phyloP scores from a whole-genome alignment of 1,140 invertebrate species.

The Nephotettix cincticeps region DNA sequence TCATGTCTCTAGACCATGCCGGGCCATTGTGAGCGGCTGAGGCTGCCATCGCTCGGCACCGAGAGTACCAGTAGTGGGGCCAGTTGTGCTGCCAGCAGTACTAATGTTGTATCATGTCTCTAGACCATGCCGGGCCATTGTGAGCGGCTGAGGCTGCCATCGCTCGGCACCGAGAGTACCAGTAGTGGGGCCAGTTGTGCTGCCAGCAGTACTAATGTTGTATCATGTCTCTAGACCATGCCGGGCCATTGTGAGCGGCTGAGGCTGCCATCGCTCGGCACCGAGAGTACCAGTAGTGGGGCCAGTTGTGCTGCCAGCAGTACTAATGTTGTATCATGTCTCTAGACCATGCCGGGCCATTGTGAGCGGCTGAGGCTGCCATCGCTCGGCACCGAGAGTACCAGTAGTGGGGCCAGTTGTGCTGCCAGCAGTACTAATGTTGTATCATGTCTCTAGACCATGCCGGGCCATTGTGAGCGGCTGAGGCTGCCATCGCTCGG shows the following conservation, averaged over 20 bases:
- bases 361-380: constrained; percentile 42
- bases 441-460: neutral
- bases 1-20: constrained; percentile 13
- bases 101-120: no score
- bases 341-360: constrained; percentile 8
- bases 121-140: constrained; percentile 12
- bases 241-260: constrained; percentile 37
- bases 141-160: constrained; percentile 42
- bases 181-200: constrained; percentile 24
- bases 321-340: no score
- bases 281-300: constrained; percentile 32
- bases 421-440: no score
- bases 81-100: constrained; percentile 27
- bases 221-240: no score
- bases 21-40: constrained; percentile 37
- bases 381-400: constrained; percentile 39
- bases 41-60: constrained; percentile 41
- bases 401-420: constrained; percentile 25
- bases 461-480: constrained; percentile 36
- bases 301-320: constrained; percentile 25
- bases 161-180: constrained; percentile 38
- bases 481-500: constrained; percentile 42
- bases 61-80: constrained; percentile 31
- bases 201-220: no score
- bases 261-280: constrained; percentile 41